These are phyloP conservation scores for Plagodis dolabraria DNA, from an alignment of 2,888 invertebrate species.

Conservation along the genomic window DNA sequence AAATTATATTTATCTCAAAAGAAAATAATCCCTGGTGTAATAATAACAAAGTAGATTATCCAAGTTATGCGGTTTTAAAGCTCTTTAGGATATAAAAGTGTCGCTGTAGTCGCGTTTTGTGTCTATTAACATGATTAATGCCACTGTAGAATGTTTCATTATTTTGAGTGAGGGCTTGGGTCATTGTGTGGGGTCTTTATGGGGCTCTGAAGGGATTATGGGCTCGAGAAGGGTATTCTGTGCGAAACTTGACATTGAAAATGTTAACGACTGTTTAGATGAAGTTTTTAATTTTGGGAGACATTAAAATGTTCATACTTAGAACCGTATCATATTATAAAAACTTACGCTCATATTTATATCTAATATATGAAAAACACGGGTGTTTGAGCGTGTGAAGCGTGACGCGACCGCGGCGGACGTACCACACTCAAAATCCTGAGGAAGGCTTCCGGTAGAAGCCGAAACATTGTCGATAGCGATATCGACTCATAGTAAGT, in stretches of 20 bases:
- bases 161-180: constrained; percentile 40
- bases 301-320: neutral
- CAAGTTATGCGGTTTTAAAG: constrained; percentile 28
- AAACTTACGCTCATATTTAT: too few species aligned
- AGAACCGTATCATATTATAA: too few species aligned
- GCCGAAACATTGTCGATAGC: too few species aligned
- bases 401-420: too few species aligned
- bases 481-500: too few species aligned
- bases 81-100: constrained; percentile 34
- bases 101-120: constrained; percentile 32
- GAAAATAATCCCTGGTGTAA: constrained; percentile 12
- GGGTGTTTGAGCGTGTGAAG: too few species aligned
- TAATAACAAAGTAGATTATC: constrained; percentile 16
- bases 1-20: constrained; percentile 13
- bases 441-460: too few species aligned
- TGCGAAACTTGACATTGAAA: constrained; percentile 24
- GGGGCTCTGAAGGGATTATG: constrained; percentile 14
- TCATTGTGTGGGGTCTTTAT: constrained; percentile 19
- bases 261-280: constrained; percentile 10
- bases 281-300: neutral
- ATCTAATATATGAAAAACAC: too few species aligned
- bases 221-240: constrained; percentile 6
- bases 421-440: too few species aligned
- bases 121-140: constrained; percentile 39
- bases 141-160: constrained; percentile 44